Evolutionary conservation across 2,797 vertebrate species (phyloP), one percentile per base, ranked within the genome.

Genomic region (Oreortyx pictus): DNA sequence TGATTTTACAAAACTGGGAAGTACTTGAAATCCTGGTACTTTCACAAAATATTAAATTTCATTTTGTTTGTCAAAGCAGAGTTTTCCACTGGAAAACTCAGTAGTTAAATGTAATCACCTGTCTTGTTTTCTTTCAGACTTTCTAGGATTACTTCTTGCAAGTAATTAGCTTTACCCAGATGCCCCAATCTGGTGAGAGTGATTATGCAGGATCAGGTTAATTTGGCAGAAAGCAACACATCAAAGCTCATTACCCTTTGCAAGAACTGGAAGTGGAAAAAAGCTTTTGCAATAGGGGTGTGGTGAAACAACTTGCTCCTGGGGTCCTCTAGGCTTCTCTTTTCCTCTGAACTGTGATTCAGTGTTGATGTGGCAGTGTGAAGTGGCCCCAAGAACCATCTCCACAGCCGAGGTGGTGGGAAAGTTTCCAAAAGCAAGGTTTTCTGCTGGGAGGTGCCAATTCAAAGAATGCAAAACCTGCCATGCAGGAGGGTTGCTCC

Each of bases 331-430:
- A 52, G 60, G 64, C 41, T 84, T 90, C 67, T 74, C 23, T 82
- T 68, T 91, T 44, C 59, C 50, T 29, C 54, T 68, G 73, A 89
- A 39, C 61, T 71, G 57, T 80, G 71, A 88, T 85, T 94, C 88
- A 88, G 39, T 41, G 61, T 80, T 90, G 83, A 84, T 85, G 78
- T 61, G 83, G 57, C 68, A 77, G 25, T 3, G 29, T 29, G n/a
- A 59, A 90, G 85, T 82, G 75, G 75, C 72, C 65, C 65, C 43
- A 8, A 79, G 57, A 4, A 0, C 41, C 35, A 18, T 80, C 87
- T 85, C 75, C 78, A 77, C 80, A 92, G 74, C 27, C 57, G 8
- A 46, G 18, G 15, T 66, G 23, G 23, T 17, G 92, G 90, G 81
- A 87, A 87, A 68, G 16, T 70, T 94, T 62, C 68, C 86, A 80